These are phyloP conservation scores for Sebastes steindachneri DNA, from an alignment of 2,797 vertebrate genomes.

Conservation along the genomic window DNA sequence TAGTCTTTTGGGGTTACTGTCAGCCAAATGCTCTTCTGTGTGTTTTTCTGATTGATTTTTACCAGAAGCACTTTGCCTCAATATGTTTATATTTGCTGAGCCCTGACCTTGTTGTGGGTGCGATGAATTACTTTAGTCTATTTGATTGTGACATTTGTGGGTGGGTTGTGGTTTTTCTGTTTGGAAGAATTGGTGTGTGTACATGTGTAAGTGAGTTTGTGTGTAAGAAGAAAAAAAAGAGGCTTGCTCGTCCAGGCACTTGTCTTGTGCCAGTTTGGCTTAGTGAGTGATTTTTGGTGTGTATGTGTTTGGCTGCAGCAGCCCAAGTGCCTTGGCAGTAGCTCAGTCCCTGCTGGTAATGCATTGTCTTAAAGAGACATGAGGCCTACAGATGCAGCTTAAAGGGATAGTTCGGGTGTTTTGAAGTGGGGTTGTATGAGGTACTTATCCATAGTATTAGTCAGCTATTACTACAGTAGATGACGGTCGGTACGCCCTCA, in stretches of 20 bases:
- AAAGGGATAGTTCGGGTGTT: background rate
- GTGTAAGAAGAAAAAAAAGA: background rate
- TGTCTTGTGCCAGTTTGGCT: conserved; percentile 70
- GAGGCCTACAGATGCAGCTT: conserved; percentile 55
- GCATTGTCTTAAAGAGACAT: conserved; percentile 75
- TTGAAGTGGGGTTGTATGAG: background rate
- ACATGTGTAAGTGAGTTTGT: background rate
- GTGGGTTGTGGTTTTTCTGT: conserved; percentile 46
- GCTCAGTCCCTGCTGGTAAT: conserved; percentile 68
- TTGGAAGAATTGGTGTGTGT: conserved; percentile 8
- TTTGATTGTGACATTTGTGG: conserved; percentile 63
- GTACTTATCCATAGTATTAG: background rate
- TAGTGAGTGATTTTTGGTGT: conserved; percentile 39
- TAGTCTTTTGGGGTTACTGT: background rate
- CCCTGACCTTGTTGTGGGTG: conserved; percentile 55
- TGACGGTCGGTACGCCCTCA: background rate
- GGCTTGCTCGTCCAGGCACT: conserved; percentile 39
- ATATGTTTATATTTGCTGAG: conserved; percentile 41
- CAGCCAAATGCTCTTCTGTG: background rate
- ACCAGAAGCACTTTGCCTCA: conserved; percentile 26
- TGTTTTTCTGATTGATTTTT: conserved; percentile 37
- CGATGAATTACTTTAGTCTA: conserved; percentile 42
- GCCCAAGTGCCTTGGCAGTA: conserved; percentile 63
- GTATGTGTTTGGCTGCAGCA: conserved; percentile 65
- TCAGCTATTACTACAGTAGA: background rate